Conservation (phyloP, 1,140 invertebrate species). For the Anthonomus grandis region DNA sequence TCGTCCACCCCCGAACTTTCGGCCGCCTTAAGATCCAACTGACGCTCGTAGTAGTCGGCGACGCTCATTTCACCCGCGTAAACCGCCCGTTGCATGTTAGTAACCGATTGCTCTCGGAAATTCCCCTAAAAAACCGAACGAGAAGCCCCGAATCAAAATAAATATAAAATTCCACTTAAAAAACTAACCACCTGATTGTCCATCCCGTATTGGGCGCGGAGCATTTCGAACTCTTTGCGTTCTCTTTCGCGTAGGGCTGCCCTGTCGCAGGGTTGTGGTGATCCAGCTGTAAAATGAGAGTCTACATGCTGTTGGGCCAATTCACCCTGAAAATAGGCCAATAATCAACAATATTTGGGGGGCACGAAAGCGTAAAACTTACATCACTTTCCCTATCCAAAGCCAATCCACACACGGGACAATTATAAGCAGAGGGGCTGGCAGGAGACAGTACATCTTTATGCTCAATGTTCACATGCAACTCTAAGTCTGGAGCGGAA, state of each 20-base stretch:
- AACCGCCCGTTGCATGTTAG: constrained; percentile 79
- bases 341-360: too few relatives aligned
- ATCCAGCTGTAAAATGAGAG: constrained; percentile 45
- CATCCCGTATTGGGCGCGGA: constrained; percentile 85
- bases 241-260: constrained; percentile 70
- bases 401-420: constrained; percentile 45
- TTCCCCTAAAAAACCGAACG: constrained; percentile 33
- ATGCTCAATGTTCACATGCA: constrained; percentile 84
- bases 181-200: constrained; percentile 72
- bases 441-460: constrained; percentile 65
- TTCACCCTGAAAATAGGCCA: constrained; percentile 53
- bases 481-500: constrained; percentile 71
- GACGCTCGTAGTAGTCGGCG: constrained; percentile 79
- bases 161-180: constrained; percentile 19
- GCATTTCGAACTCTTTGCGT: constrained; percentile 75
- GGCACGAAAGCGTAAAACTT: too few relatives aligned
- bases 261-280: constrained; percentile 54
- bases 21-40: constrained; percentile 69
- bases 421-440: constrained; percentile 37
- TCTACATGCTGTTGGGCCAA: constrained; percentile 47
- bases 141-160: constrained; percentile 39
- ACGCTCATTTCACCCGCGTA: constrained; percentile 81
- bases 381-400: constrained; percentile 41
- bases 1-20: constrained; percentile 79
- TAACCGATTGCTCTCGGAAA: constrained; percentile 71